Base-by-base conservation (phyloP, 2,797 vertebrate genomes). In the Pangasius krempfi region DNA sequence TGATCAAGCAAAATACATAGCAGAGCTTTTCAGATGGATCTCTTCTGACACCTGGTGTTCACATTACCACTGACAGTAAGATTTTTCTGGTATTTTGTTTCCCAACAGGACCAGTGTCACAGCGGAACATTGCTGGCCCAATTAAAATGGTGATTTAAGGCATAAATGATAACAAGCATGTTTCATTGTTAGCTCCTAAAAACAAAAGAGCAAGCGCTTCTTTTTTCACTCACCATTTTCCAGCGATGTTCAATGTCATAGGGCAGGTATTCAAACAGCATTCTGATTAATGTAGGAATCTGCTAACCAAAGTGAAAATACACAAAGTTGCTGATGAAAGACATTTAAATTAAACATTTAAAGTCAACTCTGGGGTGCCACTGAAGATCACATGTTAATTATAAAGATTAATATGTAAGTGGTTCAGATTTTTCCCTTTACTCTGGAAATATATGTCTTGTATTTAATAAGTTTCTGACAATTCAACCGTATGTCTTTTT, bases 41-140 rank as follows among this genome's bases (percentile, higher is more conserved):
- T 86, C 78, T 89, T 62, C 68, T 89, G 88, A 47, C 88, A 73
- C 85, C 88, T 89, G 68, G 66, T 89, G 88, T 72, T 82, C 50
- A 73, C 30, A 52, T 75, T 25, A 60, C 2, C 18, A 8, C 20
- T 56, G 14, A 27, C 27, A 4, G 7, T 40, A 30, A 44, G 16
- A 30, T 40, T 18, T 25, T 44, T 50, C 37, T 54, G 5, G 7
- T 20, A 50, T 20, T 27, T 22, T 20, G 16, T 68, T 33, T 68
- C 12, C n/a, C 52, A 80, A 16, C 52, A 58, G 52, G 56, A 40
- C 10, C 33, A 25, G 9, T 14, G 22, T 40, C 79, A 60, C 30
- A 25, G 20, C 12, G 33, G 54, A 5, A 40, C 30, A 33, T 25
- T 60, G 18, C 30, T 58, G 44, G 8, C 18, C 52, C n/a, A 58